These are phyloP conservation scores for Oreocharis arfaki DNA, from an alignment of 2,113 vertebrate species.

Conservation along the genomic window DNA sequence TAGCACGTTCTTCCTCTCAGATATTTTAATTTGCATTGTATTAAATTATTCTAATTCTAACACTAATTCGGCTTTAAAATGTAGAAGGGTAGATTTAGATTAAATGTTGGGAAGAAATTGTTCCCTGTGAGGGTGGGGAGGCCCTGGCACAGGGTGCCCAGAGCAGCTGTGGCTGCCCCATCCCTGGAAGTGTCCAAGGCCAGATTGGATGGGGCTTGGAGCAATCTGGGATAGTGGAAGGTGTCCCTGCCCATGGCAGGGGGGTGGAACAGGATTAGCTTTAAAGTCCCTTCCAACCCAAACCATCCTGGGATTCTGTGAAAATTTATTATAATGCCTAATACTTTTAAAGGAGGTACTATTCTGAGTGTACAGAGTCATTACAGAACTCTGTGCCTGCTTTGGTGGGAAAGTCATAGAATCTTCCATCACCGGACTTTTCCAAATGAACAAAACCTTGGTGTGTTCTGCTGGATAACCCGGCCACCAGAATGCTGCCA, in stretches of 20 bases:
- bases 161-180: neutral
- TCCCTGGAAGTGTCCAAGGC: neutral
- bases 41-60: neutral
- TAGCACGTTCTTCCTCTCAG: neutral
- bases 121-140: neutral
- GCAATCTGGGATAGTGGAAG: accelerated
- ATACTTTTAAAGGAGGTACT: neutral
- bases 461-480: neutral
- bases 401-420: neutral
- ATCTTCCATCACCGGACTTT: neutral
- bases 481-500: accelerated
- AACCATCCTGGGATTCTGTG: neutral
- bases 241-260: neutral
- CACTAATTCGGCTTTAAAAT: neutral
- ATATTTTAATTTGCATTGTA: neutral
- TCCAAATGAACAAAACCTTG: neutral
- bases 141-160: neutral
- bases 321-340: neutral
- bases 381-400: neutral
- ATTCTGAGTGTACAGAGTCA: neutral
- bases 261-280: neutral
- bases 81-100: neutral
- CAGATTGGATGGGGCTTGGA: accelerated
- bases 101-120: neutral
- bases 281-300: neutral